Evolutionary conservation across 2,888 invertebrate species (phyloP).

Genomic region (Harmothoe impar): DNA sequence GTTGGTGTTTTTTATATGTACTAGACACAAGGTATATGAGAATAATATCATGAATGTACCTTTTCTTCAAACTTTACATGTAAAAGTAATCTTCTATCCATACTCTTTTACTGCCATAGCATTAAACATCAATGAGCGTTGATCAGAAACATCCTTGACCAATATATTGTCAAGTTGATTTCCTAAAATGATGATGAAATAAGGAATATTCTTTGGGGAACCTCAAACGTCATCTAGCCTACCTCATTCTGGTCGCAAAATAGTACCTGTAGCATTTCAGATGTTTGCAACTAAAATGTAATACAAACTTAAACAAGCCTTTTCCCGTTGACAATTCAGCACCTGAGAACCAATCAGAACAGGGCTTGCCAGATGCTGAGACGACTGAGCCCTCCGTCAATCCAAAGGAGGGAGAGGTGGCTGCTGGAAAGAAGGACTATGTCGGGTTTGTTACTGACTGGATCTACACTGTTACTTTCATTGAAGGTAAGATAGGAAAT

Average conservation of each 20-base stretch:
- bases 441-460: constrained; percentile 82
- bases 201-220: too few relatives aligned
- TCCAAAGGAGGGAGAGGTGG: constrained; percentile 21
- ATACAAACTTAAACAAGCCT: not conserved
- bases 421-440: constrained; percentile 47
- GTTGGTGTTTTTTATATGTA: not conserved
- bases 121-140: too few relatives aligned
- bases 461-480: constrained; percentile 79
- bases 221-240: too few relatives aligned
- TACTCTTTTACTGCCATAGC: too few relatives aligned
- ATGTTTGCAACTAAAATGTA: not conserved
- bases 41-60: too few relatives aligned
- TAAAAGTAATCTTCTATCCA: too few relatives aligned
- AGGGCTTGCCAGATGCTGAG: constrained; percentile 35
- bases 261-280: not conserved
- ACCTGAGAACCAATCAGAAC: constrained; percentile 55
- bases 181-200: too few relatives aligned
- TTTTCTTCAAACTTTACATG: too few relatives aligned
- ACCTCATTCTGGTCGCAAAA: not conserved
- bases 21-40: too few relatives aligned
- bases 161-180: too few relatives aligned
- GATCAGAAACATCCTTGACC: too few relatives aligned
- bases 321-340: not conserved
- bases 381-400: constrained; percentile 39
- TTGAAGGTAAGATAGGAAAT: constrained; percentile 77